Evolutionary conservation across 2,888 invertebrate species (phyloP), one percentile per base, ranked within the genome.

Genomic region (Marasmarcha lunaedactyla): DNA sequence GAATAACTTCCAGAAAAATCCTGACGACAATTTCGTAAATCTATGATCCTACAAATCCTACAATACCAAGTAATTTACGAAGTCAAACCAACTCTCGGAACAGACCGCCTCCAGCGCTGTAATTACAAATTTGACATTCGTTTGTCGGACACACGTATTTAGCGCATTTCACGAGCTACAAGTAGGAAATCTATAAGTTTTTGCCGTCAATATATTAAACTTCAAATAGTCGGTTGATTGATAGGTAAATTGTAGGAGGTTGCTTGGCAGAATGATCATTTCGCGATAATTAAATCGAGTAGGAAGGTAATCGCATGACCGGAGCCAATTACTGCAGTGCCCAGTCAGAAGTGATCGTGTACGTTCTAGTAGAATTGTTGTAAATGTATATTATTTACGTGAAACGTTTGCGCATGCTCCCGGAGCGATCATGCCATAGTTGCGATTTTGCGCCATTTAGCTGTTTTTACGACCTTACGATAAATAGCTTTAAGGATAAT

Each of bases 271-370:
- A 71, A 65, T 66, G 81, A 83, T 84, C 72, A 79, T 83, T 83
- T 79, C 51, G 63, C 68, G 67, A 79, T 83, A 84, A 84, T 84
- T 84, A 84, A 84, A 83, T 83, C 65, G 72, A 57, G 70, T 67
- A 68, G 76, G 62, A 77, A 79, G 69, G 71, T 79, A 83, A 81
- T 84, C 77, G 84, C 84, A 81, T 84, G 84, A 81, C 79, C 69
- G 63, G 65, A 57, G 57, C 69, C 84, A 81, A 84, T 84, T 84
- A 84, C 69, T 59, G 63, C 54, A 54, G 67, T 71, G 70, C 70
- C 73, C 74, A 79, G 76, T 70, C 74, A 69, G 61, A 71, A 68
- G 70, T 66, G 68, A 66, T 66, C 77, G 71, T 72, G 73, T 71
- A 68, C 72, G 68, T 66, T 65, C 59, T 69, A 63, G 20, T 20